Conservation (phyloP, 2,113 vertebrate genomes). For the Gymnarchus niloticus region DNA sequence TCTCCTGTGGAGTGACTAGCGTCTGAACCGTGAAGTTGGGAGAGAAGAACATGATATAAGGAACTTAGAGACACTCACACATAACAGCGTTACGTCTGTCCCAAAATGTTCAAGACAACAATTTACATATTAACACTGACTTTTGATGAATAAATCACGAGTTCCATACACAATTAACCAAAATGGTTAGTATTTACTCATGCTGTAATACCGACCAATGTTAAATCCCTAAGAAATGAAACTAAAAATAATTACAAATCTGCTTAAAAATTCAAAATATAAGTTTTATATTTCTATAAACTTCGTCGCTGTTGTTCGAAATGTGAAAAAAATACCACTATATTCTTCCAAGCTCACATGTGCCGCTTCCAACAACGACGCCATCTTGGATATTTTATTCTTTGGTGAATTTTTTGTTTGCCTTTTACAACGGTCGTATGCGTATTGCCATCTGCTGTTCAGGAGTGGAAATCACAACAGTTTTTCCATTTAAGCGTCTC, state of each 20-base stretch:
- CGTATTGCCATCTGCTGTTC: background rate
- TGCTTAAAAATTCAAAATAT: background rate
- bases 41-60: background rate
- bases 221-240: background rate
- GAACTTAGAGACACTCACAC: background rate
- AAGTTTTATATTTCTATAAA: background rate
- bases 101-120: background rate
- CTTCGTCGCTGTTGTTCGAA: background rate
- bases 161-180: no score
- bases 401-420: background rate
- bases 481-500: background rate
- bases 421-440: background rate
- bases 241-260: background rate
- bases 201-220: background rate
- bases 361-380: conserved; percentile 29
- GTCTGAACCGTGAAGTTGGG: conserved; percentile 15
- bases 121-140: background rate
- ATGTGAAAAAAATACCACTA: conserved; percentile 29
- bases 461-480: background rate
- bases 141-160: no score
- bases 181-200: background rate
- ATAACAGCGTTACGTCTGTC: background rate
- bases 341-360: conserved; percentile 37
- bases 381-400: conserved; percentile 33
- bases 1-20: background rate